Base-by-base conservation (phyloP, 2,113 vertebrate species). In the Tetrao urogallus region DNA sequence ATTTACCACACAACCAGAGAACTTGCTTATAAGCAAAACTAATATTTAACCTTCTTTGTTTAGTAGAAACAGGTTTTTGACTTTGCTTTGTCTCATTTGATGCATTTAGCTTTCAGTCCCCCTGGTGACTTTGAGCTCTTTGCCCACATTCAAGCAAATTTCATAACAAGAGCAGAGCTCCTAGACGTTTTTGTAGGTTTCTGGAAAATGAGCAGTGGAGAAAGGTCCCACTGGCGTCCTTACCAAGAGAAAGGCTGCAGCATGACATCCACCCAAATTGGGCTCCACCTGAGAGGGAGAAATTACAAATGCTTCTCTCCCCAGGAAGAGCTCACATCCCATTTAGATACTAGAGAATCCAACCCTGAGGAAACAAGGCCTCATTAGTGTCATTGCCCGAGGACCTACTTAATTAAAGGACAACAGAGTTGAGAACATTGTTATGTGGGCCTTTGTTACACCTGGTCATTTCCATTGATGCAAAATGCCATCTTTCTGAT, bases 321-420 rank as follows among this genome's bases (percentile, higher is more conserved):
- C 75, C 82, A 45, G 89, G 89, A 96, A 96, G 85, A 94, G 67
- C 64, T 96, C 75, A 89, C 82, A 94, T 92, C 78, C 92, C 77
- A 72, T 92, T 96, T 93, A 96, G 93, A 92, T 96, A 95, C 82
- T 56, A 88, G 90, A 81, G 93, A 96, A 94, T 95, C 93, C 86
- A 93, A 47, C 92, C 96, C 93, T 81, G 76, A 94, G 95, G 96
- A 96, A 93, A 96, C 88, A 95, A 92, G 95, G 65, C 92, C 94
- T 96, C 88, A 69, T 93, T 96, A 96, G 87, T 87, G 84, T 87
- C 89, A 71, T 89, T 93, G 84, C 91, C 90, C 1, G 13, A 93
- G 91, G 94, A 95, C 63, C 89, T 95, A 76, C 69, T 93, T 95
- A 94, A 95, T 94, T 95, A 96, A 94, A 96, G 92, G 95, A 93